Percentiles rank a stretch among this genome's conserved stretches.
These are phyloP conservation scores for Oceanodroma tethys DNA, from an alignment of 2,113 vertebrate species.

Conservation along the genomic window DNA sequence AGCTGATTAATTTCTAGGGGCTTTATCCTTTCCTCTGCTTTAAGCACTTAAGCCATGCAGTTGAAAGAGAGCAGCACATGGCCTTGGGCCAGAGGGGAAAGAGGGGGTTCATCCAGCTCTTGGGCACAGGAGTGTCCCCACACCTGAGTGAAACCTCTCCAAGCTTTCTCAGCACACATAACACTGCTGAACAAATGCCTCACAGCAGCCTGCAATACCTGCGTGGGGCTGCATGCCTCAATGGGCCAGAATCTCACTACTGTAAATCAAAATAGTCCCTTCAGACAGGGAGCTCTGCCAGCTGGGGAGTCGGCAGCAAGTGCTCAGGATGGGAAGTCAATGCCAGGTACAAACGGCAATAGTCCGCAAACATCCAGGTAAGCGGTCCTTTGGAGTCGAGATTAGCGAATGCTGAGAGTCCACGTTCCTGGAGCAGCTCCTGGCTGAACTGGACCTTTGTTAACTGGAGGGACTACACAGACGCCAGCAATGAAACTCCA, in stretches of 20 bases:
- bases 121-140: not conserved
- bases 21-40: not conserved
- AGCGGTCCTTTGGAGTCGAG: not conserved
- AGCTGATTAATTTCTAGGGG: not conserved
- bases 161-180: not conserved
- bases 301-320: not conserved
- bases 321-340: not conserved
- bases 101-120: not conserved
- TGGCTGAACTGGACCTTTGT: not conserved
- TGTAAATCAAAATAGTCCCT: not conserved
- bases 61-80: not conserved
- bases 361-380: not conserved
- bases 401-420: not conserved
- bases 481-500: accelerated
- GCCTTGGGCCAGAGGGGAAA: not conserved
- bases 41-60: not conserved
- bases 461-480: accelerated
- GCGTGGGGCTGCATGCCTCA: not conserved
- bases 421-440: not conserved
- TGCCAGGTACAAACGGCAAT: not conserved
- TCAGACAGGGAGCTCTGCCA: not conserved
- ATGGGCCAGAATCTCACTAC: not conserved
- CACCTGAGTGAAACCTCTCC: not conserved
- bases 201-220: too few species aligned
- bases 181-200: not conserved